Evolutionary conservation across 1,140 invertebrate species (phyloP).

Genomic region (Nasonia giraulti): DNA sequence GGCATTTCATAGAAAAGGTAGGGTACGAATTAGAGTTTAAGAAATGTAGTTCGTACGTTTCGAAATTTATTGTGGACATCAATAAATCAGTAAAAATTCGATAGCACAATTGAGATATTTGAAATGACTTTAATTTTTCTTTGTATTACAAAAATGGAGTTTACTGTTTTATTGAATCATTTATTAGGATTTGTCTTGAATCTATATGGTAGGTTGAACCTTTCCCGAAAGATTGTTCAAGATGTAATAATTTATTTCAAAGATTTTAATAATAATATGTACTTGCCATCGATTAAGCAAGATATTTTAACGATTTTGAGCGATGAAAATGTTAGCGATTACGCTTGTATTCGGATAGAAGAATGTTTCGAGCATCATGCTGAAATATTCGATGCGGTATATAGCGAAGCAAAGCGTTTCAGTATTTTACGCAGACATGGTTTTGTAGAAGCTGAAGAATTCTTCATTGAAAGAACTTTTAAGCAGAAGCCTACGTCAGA

Average conservation of each 20-base stretch:
- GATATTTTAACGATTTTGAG: background rate
- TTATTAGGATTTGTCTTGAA: background rate
- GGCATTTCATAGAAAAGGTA: background rate
- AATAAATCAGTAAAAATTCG: background rate
- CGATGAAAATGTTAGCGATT: background rate
- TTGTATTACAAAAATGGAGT: background rate
- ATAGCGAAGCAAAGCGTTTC: background rate
- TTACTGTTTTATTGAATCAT: background rate
- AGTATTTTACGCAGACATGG: background rate
- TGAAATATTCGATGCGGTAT: background rate
- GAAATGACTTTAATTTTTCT: no score
- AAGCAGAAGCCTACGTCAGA: background rate
- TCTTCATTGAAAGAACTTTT: background rate
- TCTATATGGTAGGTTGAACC: background rate
- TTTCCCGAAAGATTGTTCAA: background rate
- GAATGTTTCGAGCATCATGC: background rate
- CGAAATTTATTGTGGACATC: background rate
- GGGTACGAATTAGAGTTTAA: background rate
- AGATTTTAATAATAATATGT: background rate
- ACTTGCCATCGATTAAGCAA: background rate
- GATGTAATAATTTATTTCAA: background rate
- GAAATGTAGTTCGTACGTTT: background rate
- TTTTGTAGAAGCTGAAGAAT: background rate
- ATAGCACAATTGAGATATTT: no score
- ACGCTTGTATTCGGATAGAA: background rate